phyloP scores from a whole-genome alignment of 1,140 invertebrate genomes.

The Musca domestica region DNA sequence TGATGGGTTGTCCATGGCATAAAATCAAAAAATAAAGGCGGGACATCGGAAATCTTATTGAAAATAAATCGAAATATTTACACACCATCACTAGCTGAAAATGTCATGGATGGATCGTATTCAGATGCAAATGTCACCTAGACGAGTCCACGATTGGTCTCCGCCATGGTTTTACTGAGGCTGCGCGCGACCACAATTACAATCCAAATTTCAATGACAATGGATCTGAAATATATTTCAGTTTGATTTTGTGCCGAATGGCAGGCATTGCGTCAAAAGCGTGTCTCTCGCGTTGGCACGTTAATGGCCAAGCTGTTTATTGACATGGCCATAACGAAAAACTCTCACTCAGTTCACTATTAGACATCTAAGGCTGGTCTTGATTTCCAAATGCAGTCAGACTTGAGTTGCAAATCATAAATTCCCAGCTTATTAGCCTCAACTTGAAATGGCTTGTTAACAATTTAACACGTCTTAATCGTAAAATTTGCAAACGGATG shows the following conservation, averaged over 20 bases:
- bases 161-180: too few relatives aligned
- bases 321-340: too few relatives aligned
- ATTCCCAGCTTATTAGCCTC: conserved; percentile 54
- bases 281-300: too few relatives aligned
- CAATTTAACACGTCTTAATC: conserved; percentile 55
- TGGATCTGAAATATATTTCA: too few relatives aligned
- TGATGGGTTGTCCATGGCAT: too few relatives aligned
- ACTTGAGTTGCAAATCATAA: conserved; percentile 33
- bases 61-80: conserved; percentile 24
- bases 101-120: background rate
- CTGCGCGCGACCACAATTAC: too few relatives aligned
- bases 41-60: conserved; percentile 25
- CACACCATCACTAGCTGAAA: background rate
- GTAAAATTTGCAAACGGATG: conserved; percentile 48
- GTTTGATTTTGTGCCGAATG: too few relatives aligned
- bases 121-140: background rate
- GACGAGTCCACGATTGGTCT: too few relatives aligned
- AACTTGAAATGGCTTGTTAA: conserved; percentile 54
- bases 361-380: background rate
- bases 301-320: too few relatives aligned
- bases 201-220: too few relatives aligned
- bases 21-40: conserved; percentile 26
- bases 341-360: too few relatives aligned
- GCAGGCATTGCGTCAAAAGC: too few relatives aligned
- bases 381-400: conserved; percentile 6